phyloP scores from a whole-genome alignment of 2,797 vertebrate species.

The Gymnothorax javanicus region DNA sequence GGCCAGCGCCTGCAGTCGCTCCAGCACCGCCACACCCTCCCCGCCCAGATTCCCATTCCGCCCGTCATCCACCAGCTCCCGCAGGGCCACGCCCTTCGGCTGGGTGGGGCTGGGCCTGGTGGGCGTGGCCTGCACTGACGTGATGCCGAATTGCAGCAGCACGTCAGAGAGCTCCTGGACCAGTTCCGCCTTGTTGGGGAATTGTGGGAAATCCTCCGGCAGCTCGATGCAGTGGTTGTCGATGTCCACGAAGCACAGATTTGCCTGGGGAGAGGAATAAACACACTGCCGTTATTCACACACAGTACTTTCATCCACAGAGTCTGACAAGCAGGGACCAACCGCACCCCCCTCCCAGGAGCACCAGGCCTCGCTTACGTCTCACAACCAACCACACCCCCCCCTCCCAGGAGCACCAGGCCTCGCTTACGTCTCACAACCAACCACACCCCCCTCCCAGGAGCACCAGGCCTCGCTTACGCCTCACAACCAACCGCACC shows the following conservation, averaged over 20 bases:
- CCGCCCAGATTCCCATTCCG: slow-evolving; percentile 89
- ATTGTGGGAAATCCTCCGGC: slow-evolving; percentile 91
- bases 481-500: too few species aligned
- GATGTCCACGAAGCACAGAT: slow-evolving; percentile 96
- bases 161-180: slow-evolving; percentile 92
- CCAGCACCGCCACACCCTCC: slow-evolving; percentile 82
- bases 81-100: slow-evolving; percentile 81
- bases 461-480: too few species aligned
- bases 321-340: too few species aligned
- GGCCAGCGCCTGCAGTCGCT: slow-evolving; percentile 84
- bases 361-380: too few species aligned
- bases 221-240: slow-evolving; percentile 91
- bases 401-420: too few species aligned
- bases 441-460: too few species aligned
- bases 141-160: slow-evolving; percentile 83
- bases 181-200: slow-evolving; percentile 90
- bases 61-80: slow-evolving; percentile 89
- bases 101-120: slow-evolving; percentile 73
- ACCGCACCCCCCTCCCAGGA: too few species aligned
- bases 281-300: too few species aligned
- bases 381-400: too few species aligned
- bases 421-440: too few species aligned
- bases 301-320: neutral
- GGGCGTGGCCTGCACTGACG: slow-evolving; percentile 73
- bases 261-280: slow-evolving; percentile 76